Evolutionary conservation across 2,888 invertebrate genomes (phyloP), one percentile per base, ranked within the genome.

Genomic region (Pinctada fucata): DNA sequence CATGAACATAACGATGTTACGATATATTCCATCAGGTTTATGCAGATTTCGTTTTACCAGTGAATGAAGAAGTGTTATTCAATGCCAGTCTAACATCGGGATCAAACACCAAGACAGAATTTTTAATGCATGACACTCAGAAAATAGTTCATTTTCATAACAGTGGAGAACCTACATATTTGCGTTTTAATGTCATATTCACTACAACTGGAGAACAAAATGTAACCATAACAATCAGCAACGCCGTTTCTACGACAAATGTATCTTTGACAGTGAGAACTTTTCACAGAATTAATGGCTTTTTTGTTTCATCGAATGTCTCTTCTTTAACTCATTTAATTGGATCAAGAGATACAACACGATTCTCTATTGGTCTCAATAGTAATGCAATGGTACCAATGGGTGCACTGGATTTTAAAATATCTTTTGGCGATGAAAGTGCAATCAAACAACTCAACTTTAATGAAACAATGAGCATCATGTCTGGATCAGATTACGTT

Each of bases 391-490:
- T 68, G 3, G 52, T 65, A 10, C 76, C 76, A 16, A 76, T 76
- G 76, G 74, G 76, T 6, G 52, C 65, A 3, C n/a, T 74, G 2
- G 50, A 49, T 51, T 2, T 76, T n/a, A 74, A 70, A 47, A 52
- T 79, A 48, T 47, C 72, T 49, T 79, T 63, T 68, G 76, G 70
- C n/a, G 79, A 79, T 58, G 58, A 13, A 58, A 50, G 48, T 48
- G 31, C 63, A 31, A 48, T n/a, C 45, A 13, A 31, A 65, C 10
- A 74, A 5, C 51, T 49, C 3, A 49, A 49, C 16, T 72, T 48
- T 6, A 66, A 66, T 66, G 65, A 72, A 72, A 52, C 13, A 31
- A 31, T 58, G 4, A 13, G 13, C 58, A 58, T 58, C 8, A 6
- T 10, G 13, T 10, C 8, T 13, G 58, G 8, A 58, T 10, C 8